Conservation (phyloP, 2,888 invertebrate genomes). For the Corbicula japonica region DNA sequence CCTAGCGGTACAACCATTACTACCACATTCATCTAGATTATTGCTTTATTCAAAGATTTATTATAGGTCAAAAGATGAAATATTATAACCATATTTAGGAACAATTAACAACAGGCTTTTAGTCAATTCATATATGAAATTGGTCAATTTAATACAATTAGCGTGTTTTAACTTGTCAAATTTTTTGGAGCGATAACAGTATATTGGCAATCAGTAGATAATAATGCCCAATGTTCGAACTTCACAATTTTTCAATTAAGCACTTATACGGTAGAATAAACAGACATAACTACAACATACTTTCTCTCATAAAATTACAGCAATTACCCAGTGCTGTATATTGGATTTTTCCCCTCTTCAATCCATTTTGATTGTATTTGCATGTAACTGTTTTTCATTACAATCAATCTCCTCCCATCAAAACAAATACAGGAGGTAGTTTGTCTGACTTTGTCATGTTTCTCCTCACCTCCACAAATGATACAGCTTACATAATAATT, state of each 20-base stretch:
- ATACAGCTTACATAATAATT: too few relatives aligned
- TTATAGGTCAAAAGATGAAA: constrained; percentile 21
- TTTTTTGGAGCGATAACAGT: neutral
- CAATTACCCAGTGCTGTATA: too few relatives aligned
- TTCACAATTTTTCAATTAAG: neutral
- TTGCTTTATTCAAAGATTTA: constrained; percentile 4
- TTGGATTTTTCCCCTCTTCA: too few relatives aligned
- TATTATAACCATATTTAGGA: constrained; percentile 11
- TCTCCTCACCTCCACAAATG: too few relatives aligned
- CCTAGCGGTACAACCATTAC: neutral
- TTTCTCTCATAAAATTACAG: too few relatives aligned
- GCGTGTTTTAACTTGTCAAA: neutral
- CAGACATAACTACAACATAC: constrained; percentile 1
- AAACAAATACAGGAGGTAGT: too few relatives aligned
- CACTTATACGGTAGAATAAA: neutral
- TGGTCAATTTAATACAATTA: constrained; percentile 6
- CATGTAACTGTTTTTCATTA: too few relatives aligned
- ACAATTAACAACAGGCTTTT: constrained; percentile 24
- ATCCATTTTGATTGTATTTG: too few relatives aligned
- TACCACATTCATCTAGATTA: constrained; percentile 5
- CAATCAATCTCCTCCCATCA: too few relatives aligned
- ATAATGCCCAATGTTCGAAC: neutral
- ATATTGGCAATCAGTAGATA: too few relatives aligned
- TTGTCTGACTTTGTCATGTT: too few relatives aligned
- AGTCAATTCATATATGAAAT: constrained; percentile 24